A percentile compares a stretch with the other conserved stretches of the same genome.
Conservation (phyloP, 2,888 invertebrate genomes). For the Didymodactylos carnosus region DNA sequence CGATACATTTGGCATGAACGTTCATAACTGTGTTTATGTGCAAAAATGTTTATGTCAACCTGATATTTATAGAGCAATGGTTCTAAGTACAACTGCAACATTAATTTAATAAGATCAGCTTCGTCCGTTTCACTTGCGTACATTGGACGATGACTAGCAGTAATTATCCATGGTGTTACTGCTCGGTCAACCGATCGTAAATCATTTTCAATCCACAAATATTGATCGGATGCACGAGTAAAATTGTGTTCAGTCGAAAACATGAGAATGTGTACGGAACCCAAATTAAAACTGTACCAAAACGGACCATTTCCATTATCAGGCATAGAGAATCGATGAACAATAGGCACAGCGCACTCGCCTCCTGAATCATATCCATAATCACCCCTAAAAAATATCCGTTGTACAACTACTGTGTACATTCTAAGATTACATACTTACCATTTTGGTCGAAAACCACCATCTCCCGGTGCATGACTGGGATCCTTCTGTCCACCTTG, state of each 20-base stretch:
- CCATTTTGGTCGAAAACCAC: not conserved
- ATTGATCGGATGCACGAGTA: constrained; percentile 40
- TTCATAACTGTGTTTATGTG: constrained; percentile 17
- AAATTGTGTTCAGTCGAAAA: constrained; percentile 72
- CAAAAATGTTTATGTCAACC: constrained; percentile 13
- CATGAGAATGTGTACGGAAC: constrained; percentile 50
- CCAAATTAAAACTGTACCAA: constrained; percentile 52
- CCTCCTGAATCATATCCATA: not conserved
- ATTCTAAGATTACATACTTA: too few relatives aligned
- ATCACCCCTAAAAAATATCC: not conserved
- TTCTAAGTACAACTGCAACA: constrained; percentile 17
- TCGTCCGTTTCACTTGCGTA: constrained; percentile 47
- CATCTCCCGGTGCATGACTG: not conserved
- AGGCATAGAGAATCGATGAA: not conserved
- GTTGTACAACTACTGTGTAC: too few relatives aligned
- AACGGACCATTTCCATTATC: not conserved
- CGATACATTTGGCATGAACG: constrained; percentile 16
- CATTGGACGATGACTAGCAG: constrained; percentile 34
- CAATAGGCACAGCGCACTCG: not conserved
- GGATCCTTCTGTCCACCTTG: not conserved
- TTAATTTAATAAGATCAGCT: constrained; percentile 22
- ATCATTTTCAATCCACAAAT: constrained; percentile 63
- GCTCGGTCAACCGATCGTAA: constrained; percentile 35
- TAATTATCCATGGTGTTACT: constrained; percentile 24
- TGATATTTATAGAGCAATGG: constrained; percentile 16